Evolutionary conservation across 2,888 invertebrate genomes (phyloP).

Genomic region (Parnassius smintheus): DNA sequence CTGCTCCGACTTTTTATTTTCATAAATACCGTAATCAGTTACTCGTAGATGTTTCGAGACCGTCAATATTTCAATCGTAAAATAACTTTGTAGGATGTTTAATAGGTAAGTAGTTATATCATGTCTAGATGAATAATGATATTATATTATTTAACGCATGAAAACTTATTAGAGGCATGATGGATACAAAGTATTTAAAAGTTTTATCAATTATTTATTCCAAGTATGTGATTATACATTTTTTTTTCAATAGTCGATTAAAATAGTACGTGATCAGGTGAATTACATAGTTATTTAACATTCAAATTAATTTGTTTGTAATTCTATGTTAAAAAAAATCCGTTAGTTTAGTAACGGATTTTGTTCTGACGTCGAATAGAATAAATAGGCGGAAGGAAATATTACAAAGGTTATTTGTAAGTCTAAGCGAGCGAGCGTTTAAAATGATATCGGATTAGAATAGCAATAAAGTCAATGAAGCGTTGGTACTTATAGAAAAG

Average conservation of each 20-base stretch:
- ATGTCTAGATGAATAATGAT: too few species aligned
- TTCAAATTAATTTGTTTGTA: too few species aligned
- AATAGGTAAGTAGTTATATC: neutral
- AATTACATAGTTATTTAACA: too few species aligned
- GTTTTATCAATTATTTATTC: neutral
- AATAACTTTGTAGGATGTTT: slow-evolving; percentile 7
- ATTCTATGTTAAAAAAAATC: too few species aligned
- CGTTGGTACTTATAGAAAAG: slow-evolving; percentile 53
- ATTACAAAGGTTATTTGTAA: neutral
- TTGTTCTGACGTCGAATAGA: too few species aligned
- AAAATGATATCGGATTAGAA: slow-evolving; percentile 21
- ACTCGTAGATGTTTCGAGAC: slow-evolving; percentile 17
- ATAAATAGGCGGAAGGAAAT: neutral
- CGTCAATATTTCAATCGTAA: neutral
- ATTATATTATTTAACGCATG: too few species aligned
- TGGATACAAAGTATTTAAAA: neutral
- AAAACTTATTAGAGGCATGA: too few species aligned
- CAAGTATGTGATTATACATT: neutral
- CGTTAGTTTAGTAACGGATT: neutral
- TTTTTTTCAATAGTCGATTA: too few species aligned
- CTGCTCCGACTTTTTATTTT: slow-evolving; percentile 8
- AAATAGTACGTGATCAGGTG: too few species aligned
- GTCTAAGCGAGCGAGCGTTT: slow-evolving; percentile 9
- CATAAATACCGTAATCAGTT: slow-evolving; percentile 17
- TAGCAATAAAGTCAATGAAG: slow-evolving; percentile 54